Percentiles rank a stretch among this genome's conserved stretches.
Evolutionary conservation across 2,888 invertebrate species (phyloP).

Genomic region (Rotaria macrura): DNA sequence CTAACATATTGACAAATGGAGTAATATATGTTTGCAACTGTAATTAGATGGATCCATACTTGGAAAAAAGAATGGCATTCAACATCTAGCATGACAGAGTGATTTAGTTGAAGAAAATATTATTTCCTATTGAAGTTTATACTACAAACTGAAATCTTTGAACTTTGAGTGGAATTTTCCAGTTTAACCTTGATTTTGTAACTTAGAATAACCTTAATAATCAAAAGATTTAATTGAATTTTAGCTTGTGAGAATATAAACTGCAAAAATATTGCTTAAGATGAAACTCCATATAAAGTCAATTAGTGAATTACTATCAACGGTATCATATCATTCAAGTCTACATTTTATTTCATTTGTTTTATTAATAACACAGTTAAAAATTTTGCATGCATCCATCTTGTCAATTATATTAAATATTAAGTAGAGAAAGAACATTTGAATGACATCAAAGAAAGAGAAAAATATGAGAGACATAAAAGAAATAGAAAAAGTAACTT

Average conservation of each 20-base stretch:
- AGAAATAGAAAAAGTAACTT: too few relatives aligned
- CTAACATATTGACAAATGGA: background rate
- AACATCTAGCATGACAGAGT: background rate
- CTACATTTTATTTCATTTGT: background rate
- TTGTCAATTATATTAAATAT: background rate
- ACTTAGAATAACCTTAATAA: background rate
- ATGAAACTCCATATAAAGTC: background rate
- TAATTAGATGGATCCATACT: background rate
- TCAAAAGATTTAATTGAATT: background rate
- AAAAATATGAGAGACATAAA: too few relatives aligned
- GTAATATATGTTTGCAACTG: background rate
- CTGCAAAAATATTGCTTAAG: background rate
- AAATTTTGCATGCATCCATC: background rate
- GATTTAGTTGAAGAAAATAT: background rate
- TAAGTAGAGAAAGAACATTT: too few relatives aligned
- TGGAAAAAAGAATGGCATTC: background rate
- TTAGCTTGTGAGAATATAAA: background rate
- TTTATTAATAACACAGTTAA: background rate
- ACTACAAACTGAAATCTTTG: background rate
- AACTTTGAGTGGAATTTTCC: too few relatives aligned
- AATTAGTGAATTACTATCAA: background rate
- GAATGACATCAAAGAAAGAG: too few relatives aligned
- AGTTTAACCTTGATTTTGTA: too few relatives aligned
- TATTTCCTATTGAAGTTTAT: background rate
- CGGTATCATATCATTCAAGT: background rate